Evolutionary conservation across 2,113 vertebrate species (phyloP).

Genomic region (Rutilus rutilus): DNA sequence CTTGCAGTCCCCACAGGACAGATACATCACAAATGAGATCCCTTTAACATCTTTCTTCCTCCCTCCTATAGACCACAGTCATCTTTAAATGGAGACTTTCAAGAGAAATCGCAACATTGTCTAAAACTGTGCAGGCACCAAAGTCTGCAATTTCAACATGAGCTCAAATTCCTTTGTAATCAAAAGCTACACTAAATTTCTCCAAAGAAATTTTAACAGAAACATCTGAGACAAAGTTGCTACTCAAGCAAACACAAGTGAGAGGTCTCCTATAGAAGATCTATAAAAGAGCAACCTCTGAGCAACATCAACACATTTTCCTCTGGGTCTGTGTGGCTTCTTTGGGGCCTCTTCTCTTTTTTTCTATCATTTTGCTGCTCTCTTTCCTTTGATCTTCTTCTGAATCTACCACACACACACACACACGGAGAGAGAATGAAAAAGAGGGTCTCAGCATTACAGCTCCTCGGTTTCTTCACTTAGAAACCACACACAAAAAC

Average conservation of each 20-base stretch:
- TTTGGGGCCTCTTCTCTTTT: conserved; percentile 21
- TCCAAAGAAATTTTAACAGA: background rate
- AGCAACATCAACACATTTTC: background rate
- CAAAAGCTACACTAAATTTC: background rate
- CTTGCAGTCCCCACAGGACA: background rate
- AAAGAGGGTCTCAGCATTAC: background rate
- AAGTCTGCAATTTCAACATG: background rate
- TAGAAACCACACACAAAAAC: background rate
- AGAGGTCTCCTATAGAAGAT: background rate
- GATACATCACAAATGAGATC: background rate
- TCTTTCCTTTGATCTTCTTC: conserved; percentile 2
- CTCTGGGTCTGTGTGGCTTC: background rate
- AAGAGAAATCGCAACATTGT: background rate
- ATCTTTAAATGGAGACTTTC: background rate
- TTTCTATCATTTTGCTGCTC: background rate
- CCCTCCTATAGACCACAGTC: background rate
- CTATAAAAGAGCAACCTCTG: background rate
- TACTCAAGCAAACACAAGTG: background rate
- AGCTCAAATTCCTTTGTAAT: background rate
- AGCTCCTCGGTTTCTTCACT: background rate
- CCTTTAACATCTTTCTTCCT: conserved; percentile 9
- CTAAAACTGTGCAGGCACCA: background rate
- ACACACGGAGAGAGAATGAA: background rate
- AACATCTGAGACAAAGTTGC: background rate
- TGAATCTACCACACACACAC: conserved; percentile 2